Evolutionary conservation across 2,113 vertebrate genomes (phyloP), one percentile per base, ranked within the genome.

Genomic region (Ibidorhyncha struthersii): DNA sequence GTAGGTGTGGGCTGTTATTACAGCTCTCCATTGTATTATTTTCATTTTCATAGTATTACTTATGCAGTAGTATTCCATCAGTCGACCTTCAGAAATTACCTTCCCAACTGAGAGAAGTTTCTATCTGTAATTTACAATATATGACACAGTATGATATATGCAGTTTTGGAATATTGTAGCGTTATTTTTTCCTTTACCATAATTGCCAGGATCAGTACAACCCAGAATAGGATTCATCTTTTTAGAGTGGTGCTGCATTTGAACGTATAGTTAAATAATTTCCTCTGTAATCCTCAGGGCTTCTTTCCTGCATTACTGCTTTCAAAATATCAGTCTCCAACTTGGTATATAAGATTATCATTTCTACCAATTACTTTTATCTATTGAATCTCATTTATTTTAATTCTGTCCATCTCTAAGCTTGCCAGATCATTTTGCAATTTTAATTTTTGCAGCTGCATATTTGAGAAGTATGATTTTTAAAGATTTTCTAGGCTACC

Each of bases 361-460:
- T 79, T 83, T 79, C 58, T 83, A 55, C 9, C 71, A 84, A 91
- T 93, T 88, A 77, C 62, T 88, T 93, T 79, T 91, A 73, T 93
- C 78, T 94, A 9, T 76, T 91, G 84, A 90, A 96, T 95, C 77
- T 95, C 40, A 91, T 95, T 89, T 93, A 53, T 94, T 97, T 96
- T 88, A 90, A 91, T 96, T 91, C 67, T 83, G 9, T 63, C 84
- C 50, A 71, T 85, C 21, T 90, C 74, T 93, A 88, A 90, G 26
- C 41, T 90, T 96, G 87, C 67, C 82, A 90, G 74, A 66, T 91
- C 16, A 71, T 95, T 90, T 79, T 95, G 45, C 58, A 96, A 58
- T 96, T 94, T 86, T 97, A 90, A 95, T 94, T 78, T 95, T 93
- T 86, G 82, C 74, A 94, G 62, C 78, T 96, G 89, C 93, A 41